Evolutionary conservation across 2,113 vertebrate genomes (phyloP).

Genomic region (Gopherus flavomarginatus): DNA sequence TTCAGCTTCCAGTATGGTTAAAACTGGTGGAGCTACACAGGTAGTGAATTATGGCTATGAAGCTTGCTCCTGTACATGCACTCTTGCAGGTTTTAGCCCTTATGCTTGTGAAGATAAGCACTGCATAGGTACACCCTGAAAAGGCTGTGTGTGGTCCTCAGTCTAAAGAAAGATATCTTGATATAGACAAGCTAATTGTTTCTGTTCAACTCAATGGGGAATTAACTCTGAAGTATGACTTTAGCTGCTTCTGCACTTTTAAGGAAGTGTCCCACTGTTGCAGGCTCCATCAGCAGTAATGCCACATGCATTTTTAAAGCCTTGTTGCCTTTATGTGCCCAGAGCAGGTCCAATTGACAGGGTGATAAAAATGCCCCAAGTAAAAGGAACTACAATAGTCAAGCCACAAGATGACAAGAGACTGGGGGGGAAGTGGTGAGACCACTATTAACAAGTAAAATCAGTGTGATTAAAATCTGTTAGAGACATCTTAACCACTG

Average conservation of each 20-base stretch:
- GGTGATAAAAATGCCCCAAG: not conserved
- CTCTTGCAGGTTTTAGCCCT: not conserved
- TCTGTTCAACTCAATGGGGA: not conserved
- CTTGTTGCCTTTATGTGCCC: not conserved
- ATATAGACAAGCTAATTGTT: not conserved
- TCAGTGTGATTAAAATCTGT: not conserved
- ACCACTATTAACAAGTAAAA: not conserved
- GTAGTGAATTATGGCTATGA: not conserved
- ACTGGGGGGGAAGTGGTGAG: not conserved
- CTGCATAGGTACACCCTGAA: not conserved
- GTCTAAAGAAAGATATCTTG: not conserved
- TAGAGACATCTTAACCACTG: not conserved
- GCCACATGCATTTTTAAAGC: not conserved
- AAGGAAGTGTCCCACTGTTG: not conserved
- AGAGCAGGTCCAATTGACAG: not conserved
- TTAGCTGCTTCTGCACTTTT: not conserved
- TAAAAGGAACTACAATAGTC: not conserved
- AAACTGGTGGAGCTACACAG: not conserved
- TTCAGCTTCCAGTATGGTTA: not conserved
- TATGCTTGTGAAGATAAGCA: not conserved
- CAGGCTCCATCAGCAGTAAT: not conserved
- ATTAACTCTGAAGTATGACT: not conserved
- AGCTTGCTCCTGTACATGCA: not conserved
- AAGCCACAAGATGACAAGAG: not conserved
- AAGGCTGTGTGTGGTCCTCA: not conserved